Conservation (phyloP, 2,888 invertebrate genomes). For the Andrena bicolor region DNA sequence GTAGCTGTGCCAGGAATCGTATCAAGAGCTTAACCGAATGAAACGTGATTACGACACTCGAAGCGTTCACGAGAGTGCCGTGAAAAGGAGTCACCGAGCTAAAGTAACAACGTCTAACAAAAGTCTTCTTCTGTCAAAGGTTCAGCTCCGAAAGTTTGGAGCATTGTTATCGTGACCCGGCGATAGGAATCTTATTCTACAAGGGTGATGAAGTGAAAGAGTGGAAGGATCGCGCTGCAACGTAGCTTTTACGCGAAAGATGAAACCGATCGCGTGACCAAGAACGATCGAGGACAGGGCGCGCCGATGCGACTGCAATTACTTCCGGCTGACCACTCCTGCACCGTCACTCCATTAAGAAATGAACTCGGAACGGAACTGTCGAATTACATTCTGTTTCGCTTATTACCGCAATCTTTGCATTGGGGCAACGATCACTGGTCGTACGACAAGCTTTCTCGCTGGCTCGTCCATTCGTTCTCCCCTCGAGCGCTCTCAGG, state of each 20-base stretch:
- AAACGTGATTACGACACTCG: no score
- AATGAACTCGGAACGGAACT: constrained; percentile 63
- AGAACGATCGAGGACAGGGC: constrained; percentile 60
- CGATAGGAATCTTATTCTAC: neutral
- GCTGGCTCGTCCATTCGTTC: neutral
- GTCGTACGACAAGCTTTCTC: constrained; percentile 11
- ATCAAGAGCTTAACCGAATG: no score
- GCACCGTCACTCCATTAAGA: constrained; percentile 59
- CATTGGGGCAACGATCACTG: constrained; percentile 2
- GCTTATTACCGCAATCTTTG: constrained; percentile 53
- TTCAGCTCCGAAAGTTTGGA: neutral
- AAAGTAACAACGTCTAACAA: no score
- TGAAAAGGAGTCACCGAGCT: no score
- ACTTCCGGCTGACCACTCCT: constrained; percentile 67
- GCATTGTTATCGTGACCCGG: neutral
- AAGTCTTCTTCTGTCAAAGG: neutral
- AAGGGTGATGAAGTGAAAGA: neutral
- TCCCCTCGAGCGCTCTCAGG: neutral
- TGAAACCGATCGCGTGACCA: constrained; percentile 57
- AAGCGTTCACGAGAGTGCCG: no score
- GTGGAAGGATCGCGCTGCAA: neutral
- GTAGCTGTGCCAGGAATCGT: no score
- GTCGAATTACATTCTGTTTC: constrained; percentile 58
- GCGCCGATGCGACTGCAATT: constrained; percentile 58
- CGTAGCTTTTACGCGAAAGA: constrained; percentile 39